Evolutionary conservation across 2,113 vertebrate genomes (phyloP), one percentile per base, ranked within the genome.

Genomic region (Spea multiplicata): DNA sequence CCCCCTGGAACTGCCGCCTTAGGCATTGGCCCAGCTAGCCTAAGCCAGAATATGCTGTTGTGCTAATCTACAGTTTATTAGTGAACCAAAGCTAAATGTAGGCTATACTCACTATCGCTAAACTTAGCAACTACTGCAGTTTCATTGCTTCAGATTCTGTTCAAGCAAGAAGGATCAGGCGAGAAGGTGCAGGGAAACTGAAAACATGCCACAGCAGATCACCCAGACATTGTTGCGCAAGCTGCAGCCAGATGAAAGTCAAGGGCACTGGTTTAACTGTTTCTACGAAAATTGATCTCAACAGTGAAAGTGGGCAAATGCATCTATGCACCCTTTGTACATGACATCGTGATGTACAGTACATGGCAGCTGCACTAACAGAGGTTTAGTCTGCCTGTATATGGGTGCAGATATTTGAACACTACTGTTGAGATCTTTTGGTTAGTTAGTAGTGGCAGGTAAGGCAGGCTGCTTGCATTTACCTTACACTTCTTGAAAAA

Each of bases 401-500:
- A 6, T 64, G 30, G 16, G 17, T 17, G 17, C 9, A 17, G 5
- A 59, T 10, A 53, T 53, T 17, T 30, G 30, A 30, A 71, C 73
- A 48, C 46, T 61, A 90, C 91, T 90, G 90, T 89, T 92, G 90
- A 91, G 91, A 86, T 91, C 83, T 5, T 74, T 81, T 83, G 71
- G 86, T 71, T 84, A 78, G 46, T 67, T 74, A 80, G 65, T 78
- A 71, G 74, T 82, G 30, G 67, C 84, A 76, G 74, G 85, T 83
- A 80, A 81, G 84, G 69, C 4, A 68, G 87, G 81, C 79, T 80
- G 84, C 62, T 85, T 16, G 81, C 84, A 81, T 91, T 97, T 97
- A 97, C 95, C 96, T 97, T 89, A 93, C 91, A 87, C 90, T 94
- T 92, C 91, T 94, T 86, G 94, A 92, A 93, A 90, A 88, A 91